These are phyloP conservation scores for Orussus abietinus DNA, from an alignment of 1,140 invertebrate genomes.

Conservation along the genomic window DNA sequence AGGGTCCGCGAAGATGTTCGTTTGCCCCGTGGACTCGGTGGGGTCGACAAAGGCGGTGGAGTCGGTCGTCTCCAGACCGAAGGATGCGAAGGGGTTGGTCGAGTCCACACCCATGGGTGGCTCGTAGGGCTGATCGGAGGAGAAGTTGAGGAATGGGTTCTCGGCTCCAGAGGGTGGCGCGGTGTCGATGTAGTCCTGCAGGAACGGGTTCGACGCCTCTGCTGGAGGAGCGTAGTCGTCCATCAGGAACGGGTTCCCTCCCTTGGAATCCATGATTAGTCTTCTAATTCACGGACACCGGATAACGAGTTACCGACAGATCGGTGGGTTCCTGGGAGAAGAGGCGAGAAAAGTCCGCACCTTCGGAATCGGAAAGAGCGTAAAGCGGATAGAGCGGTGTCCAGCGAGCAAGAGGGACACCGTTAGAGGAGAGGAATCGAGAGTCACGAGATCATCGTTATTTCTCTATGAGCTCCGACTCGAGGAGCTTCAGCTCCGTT, in stretches of 20 bases:
- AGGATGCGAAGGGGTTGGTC: conserved; percentile 61
- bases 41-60: conserved; percentile 14
- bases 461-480: conserved; percentile 55
- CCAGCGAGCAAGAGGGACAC: too few species aligned
- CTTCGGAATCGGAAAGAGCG: too few species aligned
- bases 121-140: conserved; percentile 34
- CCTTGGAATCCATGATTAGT: conserved; percentile 54
- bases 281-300: too few species aligned
- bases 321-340: too few species aligned
- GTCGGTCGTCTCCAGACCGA: conserved; percentile 37
- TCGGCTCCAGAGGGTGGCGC: conserved; percentile 31
- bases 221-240: conserved; percentile 56
- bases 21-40: conserved; percentile 10
- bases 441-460: conserved; percentile 12
- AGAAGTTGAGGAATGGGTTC: conserved; percentile 65
- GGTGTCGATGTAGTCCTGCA: conserved; percentile 54
- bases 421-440: background rate
- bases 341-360: too few species aligned
- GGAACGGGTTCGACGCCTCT: conserved; percentile 71
- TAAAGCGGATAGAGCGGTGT: too few species aligned
- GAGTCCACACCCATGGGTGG: conserved; percentile 37
- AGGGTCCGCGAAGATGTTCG: conserved; percentile 16
- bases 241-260: conserved; percentile 74
- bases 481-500: conserved; percentile 60
- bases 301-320: too few species aligned